Percentiles rank a stretch among this genome's conserved stretches.
Evolutionary conservation across 2,888 invertebrate genomes (phyloP).

Genomic region (Falcaria lacertinaria): DNA sequence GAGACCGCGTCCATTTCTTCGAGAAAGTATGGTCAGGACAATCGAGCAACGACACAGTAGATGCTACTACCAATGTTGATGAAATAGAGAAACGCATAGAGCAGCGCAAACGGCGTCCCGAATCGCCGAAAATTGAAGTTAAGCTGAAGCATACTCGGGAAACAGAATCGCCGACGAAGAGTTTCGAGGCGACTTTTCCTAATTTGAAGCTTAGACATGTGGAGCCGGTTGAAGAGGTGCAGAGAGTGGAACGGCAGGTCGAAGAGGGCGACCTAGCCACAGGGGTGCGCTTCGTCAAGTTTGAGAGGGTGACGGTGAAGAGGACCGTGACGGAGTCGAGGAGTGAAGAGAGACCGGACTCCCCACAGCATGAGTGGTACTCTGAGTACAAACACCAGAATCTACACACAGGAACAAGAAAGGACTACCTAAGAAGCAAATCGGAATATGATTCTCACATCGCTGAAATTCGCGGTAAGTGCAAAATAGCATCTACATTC

Average conservation of each 20-base stretch:
- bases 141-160: slow-evolving; percentile 80
- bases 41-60: slow-evolving; percentile 57
- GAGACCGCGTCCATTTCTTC: slow-evolving; percentile 88
- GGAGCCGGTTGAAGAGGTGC: slow-evolving; percentile 51
- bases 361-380: slow-evolving; percentile 72
- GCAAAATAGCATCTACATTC: not conserved
- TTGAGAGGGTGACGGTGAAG: slow-evolving; percentile 84
- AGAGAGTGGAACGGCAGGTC: slow-evolving; percentile 57
- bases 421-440: slow-evolving; percentile 87
- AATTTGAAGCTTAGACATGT: slow-evolving; percentile 73
- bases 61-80: slow-evolving; percentile 75
- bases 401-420: slow-evolving; percentile 83
- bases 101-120: slow-evolving; percentile 74
- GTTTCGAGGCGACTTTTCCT: slow-evolving; percentile 56
- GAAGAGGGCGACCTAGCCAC: slow-evolving; percentile 83
- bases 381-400: slow-evolving; percentile 71
- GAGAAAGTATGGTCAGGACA: slow-evolving; percentile 87
- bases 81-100: slow-evolving; percentile 82
- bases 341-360: slow-evolving; percentile 60
- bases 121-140: slow-evolving; percentile 80
- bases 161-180: slow-evolving; percentile 67
- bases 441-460: slow-evolving; percentile 93
- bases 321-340: slow-evolving; percentile 80
- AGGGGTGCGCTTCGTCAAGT: slow-evolving; percentile 84
- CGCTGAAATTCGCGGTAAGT: slow-evolving; percentile 90